phyloP scores from a whole-genome alignment of 2,797 vertebrate species.

The Dipus sagitta region DNA sequence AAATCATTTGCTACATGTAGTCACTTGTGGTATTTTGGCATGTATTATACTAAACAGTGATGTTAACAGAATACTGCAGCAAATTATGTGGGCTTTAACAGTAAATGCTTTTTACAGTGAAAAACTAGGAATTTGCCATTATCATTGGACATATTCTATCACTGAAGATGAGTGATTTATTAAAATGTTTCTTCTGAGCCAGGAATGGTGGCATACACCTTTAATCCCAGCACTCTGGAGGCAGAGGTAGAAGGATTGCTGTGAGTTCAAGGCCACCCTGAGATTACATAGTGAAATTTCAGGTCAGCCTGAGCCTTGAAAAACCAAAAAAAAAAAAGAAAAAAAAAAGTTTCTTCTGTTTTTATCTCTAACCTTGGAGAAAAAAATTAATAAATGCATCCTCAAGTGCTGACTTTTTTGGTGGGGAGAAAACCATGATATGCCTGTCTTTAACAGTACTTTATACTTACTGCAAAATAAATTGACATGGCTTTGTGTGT shows the following conservation, averaged over 20 bases:
- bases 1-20: not conserved
- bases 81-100: not conserved
- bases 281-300: too few species aligned
- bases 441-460: too few species aligned
- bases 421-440: not conserved
- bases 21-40: not conserved
- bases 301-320: too few species aligned
- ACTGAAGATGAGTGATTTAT: not conserved
- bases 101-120: not conserved
- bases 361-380: slow-evolving; percentile 34
- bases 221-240: too few species aligned
- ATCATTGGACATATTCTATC: not conserved
- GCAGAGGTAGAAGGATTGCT: too few species aligned
- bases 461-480: not conserved
- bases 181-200: not conserved
- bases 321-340: too few species aligned
- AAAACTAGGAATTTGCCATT: not conserved
- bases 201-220: too few species aligned
- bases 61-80: not conserved
- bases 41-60: not conserved
- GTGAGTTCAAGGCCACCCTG: too few species aligned
- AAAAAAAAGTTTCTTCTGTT: not conserved
- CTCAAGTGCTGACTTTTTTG: not conserved
- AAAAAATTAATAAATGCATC: not conserved
- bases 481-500: not conserved